Base-by-base conservation (phyloP, 2,888 invertebrate species). In the Petrophora chlorosata region DNA sequence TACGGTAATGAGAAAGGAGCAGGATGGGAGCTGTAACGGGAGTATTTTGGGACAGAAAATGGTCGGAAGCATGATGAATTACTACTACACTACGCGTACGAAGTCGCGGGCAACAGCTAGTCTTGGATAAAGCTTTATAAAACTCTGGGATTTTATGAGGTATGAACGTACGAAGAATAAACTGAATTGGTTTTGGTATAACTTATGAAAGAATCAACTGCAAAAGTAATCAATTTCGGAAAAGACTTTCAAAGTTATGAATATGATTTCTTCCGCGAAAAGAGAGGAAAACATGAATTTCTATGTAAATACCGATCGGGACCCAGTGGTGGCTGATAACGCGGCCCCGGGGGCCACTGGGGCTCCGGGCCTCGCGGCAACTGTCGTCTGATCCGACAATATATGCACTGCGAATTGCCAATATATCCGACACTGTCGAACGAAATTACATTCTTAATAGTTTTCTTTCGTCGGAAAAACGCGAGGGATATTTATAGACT, bases 341-440 rank as follows among this genome's bases (percentile, higher is more conserved):
- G 53, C 49, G 26, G 60, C 61, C 72, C 47, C 65, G 25, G 53
- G 49, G 26, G 61, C 61, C 73, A 49, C 65, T 23, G 32, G 70
- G 67, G 74, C n/a, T n/a, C n/a, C n/a, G n/a, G 65, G 36, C 48
- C 42, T 30, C 39, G 42, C 36, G 36, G 29, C 45, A 32, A 17
- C 48, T 48, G 66, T 59, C 65, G 65, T 63, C 63, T 67, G 69
- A 74, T 71, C 66, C 65, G 47, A 65, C 61, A 59, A 72, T 73
- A 71, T 72, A 73, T 72, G 68, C 69, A 73, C 63, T 64, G 54
- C 59, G 67, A 71, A 76, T 77, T 75, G 73, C 67, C 76, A 76
- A 79, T 77, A 75, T 67, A 67, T 67, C 61, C 56, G 56, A 63
- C 61, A 69, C 65, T 65, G 58, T 63, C 55, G 63, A 46, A 53